Conservation (phyloP, 2,888 invertebrate species). For the Zygogramma bicolorata region DNA sequence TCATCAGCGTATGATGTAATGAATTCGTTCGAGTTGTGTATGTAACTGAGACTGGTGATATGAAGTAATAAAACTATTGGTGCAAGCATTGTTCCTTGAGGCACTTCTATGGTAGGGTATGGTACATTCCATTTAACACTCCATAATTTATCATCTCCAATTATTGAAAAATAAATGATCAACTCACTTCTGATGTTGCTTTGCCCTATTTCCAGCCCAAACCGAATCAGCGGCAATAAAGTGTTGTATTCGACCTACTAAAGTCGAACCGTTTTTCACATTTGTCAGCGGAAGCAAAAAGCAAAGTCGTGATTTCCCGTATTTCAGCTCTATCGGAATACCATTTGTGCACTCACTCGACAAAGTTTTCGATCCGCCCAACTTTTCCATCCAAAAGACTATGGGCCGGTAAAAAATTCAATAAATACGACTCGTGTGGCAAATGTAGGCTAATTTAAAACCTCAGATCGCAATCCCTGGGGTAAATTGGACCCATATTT, state of each 20-base stretch:
- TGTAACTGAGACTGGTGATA: too few species aligned
- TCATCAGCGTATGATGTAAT: too few species aligned
- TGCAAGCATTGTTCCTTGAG: too few species aligned
- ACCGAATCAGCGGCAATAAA: neutral
- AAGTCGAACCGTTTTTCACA: neutral
- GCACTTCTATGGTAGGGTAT: too few species aligned
- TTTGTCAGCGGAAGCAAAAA: neutral
- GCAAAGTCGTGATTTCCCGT: neutral
- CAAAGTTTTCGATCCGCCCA: constrained; percentile 20
- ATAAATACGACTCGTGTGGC: constrained; percentile 48
- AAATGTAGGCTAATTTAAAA: constrained; percentile 54
- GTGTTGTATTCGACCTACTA: neutral
- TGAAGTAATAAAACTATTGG: too few species aligned
- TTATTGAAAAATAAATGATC: too few species aligned
- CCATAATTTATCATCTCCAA: too few species aligned
- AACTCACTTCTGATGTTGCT: too few species aligned
- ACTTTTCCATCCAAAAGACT: constrained; percentile 23
- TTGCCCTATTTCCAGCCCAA: neutral
- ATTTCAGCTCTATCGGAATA: constrained; percentile 1
- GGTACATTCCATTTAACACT: too few species aligned
- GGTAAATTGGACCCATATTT: constrained; percentile 52
- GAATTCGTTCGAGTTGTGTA: too few species aligned
- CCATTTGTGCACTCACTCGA: constrained; percentile 4
- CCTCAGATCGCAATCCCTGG: constrained; percentile 50
- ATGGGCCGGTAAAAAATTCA: constrained; percentile 47